phyloP scores from a whole-genome alignment of 2,888 invertebrate species.

The Brachyptera risi region DNA sequence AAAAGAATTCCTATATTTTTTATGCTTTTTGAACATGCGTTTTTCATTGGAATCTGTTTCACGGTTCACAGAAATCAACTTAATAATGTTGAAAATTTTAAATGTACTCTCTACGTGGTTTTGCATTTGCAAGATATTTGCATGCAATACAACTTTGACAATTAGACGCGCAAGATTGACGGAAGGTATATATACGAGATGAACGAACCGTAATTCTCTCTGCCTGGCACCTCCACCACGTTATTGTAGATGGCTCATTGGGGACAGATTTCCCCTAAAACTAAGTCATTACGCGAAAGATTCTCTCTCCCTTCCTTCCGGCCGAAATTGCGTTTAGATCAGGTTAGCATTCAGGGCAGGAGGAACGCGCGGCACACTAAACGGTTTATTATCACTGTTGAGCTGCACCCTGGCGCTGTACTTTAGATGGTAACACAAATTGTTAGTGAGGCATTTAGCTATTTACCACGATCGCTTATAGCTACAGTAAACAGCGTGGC shows the following conservation, averaged over 20 bases:
- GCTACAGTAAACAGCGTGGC: no score
- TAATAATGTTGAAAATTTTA: not conserved
- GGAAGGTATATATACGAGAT: no score
- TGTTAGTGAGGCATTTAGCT: no score
- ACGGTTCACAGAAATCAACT: no score
- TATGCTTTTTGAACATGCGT: conserved; percentile 25
- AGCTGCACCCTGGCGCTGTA: no score
- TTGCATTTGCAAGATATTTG: not conserved
- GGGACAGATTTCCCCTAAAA: conserved; percentile 30
- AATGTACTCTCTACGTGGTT: not conserved
- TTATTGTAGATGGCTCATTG: conserved; percentile 26
- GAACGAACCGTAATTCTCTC: no score
- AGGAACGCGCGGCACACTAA: conserved; percentile 15
- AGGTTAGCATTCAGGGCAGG: conserved; percentile 27
- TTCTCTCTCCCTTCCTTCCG: not conserved
- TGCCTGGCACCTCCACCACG: not conserved
- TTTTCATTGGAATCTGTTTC: no score
- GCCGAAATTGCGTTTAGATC: conserved; percentile 28
- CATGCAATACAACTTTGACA: not conserved
- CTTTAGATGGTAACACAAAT: no score
- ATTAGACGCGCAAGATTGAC: not conserved
- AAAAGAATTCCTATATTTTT: conserved; percentile 25
- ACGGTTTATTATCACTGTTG: conserved; percentile 25
- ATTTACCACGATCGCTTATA: no score
- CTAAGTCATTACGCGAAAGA: conserved; percentile 22